Percentiles rank a stretch among this genome's conserved stretches.
These are phyloP conservation scores for Pantherophis alleghaniensis DNA, from an alignment of 2,797 vertebrate genomes.

Conservation along the genomic window DNA sequence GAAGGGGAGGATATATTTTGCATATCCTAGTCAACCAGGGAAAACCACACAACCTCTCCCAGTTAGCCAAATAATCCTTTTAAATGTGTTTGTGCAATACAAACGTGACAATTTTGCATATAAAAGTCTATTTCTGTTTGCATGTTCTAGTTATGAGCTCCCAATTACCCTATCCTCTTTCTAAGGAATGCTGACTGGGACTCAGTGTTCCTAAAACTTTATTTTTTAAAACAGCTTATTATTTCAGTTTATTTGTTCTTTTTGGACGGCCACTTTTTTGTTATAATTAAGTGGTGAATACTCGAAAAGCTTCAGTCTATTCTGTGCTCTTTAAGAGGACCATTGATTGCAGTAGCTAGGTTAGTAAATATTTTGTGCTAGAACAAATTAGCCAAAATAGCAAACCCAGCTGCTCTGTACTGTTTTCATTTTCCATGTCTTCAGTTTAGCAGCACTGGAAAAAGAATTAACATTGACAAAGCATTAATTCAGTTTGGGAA, in stretches of 20 bases:
- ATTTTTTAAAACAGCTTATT: neutral
- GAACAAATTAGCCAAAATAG: neutral
- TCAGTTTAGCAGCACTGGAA: neutral
- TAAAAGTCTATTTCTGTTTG: neutral
- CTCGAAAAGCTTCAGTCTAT: neutral
- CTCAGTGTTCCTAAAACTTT: neutral
- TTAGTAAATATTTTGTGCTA: neutral
- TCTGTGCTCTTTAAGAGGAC: neutral
- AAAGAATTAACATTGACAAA: neutral
- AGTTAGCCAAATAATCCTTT: neutral
- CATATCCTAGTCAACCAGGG: neutral
- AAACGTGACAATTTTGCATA: neutral
- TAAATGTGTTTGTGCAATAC: neutral
- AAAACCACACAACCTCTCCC: neutral
- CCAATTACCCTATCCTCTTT: neutral
- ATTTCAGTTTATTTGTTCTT: neutral
- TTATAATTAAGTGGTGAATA: neutral
- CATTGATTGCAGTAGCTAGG: neutral
- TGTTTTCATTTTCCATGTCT: neutral
- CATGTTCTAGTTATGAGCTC: neutral
- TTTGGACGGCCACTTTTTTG: neutral
- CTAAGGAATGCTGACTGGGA: neutral
- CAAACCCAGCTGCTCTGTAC: neutral
- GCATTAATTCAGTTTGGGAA: neutral
- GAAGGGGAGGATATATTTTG: neutral